These are phyloP conservation scores for Eumerus sabulonum DNA, from an alignment of 2,888 invertebrate species.

Conservation along the genomic window DNA sequence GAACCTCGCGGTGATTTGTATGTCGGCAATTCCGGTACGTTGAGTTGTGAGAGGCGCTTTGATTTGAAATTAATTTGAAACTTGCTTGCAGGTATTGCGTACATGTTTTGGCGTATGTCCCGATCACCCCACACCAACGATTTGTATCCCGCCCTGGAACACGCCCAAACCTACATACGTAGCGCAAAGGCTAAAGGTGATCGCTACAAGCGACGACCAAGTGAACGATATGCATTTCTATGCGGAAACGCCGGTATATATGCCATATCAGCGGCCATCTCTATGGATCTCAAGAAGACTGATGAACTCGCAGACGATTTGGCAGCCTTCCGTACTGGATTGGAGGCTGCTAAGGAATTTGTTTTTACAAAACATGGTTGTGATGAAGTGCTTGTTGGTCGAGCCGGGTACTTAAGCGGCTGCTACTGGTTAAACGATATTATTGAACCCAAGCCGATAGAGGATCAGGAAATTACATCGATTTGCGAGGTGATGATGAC, in stretches of 20 bases:
- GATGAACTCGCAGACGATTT: constrained; percentile 78
- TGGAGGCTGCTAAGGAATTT: constrained; percentile 79
- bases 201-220: constrained; percentile 78
- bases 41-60: no score
- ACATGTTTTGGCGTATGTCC: constrained; percentile 86
- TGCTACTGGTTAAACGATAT: constrained; percentile 84
- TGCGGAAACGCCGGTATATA: constrained; percentile 90
- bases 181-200: constrained; percentile 82
- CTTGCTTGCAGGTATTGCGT: constrained; percentile 82
- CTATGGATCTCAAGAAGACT: constrained; percentile 78
- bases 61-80: no score
- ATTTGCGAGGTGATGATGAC: constrained; percentile 85
- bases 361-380: constrained; percentile 84
- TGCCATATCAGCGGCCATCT: constrained; percentile 85
- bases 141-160: constrained; percentile 81
- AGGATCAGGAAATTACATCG: constrained; percentile 81
- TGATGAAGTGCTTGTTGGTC: constrained; percentile 92
- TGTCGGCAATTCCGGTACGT: constrained; percentile 76
- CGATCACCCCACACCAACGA: constrained; percentile 79
- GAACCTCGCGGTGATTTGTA: constrained; percentile 78
- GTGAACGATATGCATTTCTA: constrained; percentile 86
- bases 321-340: constrained; percentile 76
- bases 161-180: constrained; percentile 82
- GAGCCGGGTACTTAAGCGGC: constrained; percentile 90
- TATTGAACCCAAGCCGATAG: constrained; percentile 74